Evolutionary conservation across 2,888 invertebrate species (phyloP).

Genomic region (Drosophila eohydei): DNA sequence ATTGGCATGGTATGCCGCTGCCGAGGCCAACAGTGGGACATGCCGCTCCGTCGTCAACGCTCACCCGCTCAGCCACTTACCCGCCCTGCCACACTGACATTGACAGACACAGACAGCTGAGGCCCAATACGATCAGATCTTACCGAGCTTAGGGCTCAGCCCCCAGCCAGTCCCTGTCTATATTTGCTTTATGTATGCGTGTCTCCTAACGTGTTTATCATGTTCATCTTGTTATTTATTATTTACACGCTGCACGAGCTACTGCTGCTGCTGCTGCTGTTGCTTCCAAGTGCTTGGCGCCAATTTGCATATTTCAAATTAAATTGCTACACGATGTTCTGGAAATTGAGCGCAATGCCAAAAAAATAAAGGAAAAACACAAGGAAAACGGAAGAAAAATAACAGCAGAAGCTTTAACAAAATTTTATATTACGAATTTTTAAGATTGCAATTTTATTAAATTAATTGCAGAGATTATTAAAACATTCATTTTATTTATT

Average conservation of each 20-base stretch:
- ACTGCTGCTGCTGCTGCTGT: not conserved
- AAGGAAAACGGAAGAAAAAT: not conserved
- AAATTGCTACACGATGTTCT: slow-evolving; percentile 48
- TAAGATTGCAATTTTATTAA: not conserved
- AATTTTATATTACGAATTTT: slow-evolving; percentile 8
- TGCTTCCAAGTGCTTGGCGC: slow-evolving; percentile 20
- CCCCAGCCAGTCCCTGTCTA: not conserved
- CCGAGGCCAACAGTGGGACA: too few species aligned
- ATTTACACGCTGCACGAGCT: slow-evolving; percentile 40
- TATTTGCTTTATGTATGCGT: slow-evolving; percentile 1
- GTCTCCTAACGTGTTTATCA: slow-evolving; percentile 27
- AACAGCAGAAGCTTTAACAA: slow-evolving; percentile 7
- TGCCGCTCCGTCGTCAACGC: not conserved
- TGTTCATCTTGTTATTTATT: slow-evolving; percentile 46
- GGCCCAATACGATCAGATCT: slow-evolving; percentile 28
- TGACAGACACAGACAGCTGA: slow-evolving; percentile 20
- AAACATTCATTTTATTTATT: too few species aligned
- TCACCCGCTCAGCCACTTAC: not conserved
- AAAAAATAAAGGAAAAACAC: slow-evolving; percentile 1
- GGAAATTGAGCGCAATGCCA: slow-evolving; percentile 11
- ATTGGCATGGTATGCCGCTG: not conserved
- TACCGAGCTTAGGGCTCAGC: not conserved
- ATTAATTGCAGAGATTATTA: not conserved
- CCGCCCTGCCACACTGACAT: not conserved
- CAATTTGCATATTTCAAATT: slow-evolving; percentile 61